A percentile compares a stretch with the other conserved stretches of the same genome.
phyloP scores from a whole-genome alignment of 2,888 invertebrate genomes.

The Physocephala rufipes region DNA sequence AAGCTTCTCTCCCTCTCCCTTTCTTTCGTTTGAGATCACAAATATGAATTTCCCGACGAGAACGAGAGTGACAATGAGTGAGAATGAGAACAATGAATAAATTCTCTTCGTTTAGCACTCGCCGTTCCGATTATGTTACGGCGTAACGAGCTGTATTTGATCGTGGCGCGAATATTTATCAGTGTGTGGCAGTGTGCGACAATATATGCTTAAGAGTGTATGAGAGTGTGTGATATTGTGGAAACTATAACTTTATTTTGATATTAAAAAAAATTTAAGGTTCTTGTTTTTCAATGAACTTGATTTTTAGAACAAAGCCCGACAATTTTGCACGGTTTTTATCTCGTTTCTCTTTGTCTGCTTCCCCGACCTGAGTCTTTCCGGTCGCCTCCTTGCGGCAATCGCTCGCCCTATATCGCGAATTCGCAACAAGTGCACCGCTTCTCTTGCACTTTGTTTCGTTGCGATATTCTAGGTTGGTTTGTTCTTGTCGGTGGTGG shows the following conservation, averaged over 20 bases:
- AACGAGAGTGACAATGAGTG: background rate
- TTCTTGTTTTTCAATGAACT: constrained; percentile 19
- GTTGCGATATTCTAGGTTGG: background rate
- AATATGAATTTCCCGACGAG: background rate
- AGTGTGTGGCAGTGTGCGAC: background rate
- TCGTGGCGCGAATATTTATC: background rate
- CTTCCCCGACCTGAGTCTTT: constrained; percentile 16
- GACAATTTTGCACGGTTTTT: constrained; percentile 18
- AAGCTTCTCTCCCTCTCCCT: no score
- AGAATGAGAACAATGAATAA: background rate
- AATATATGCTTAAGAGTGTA: background rate
- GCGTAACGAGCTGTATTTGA: background rate
- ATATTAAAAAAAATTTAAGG: no score
- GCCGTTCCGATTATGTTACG: background rate
- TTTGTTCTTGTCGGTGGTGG: background rate
- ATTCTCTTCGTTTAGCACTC: background rate
- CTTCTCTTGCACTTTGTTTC: background rate
- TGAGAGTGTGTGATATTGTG: background rate
- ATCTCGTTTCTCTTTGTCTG: constrained; percentile 19
- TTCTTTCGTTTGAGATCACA: background rate
- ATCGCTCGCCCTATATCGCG: background rate
- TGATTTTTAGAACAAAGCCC: constrained; percentile 22
- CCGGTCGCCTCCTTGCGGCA: background rate
- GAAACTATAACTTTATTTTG: no score
- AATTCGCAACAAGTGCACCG: background rate